Evolutionary conservation across 2,888 invertebrate genomes (phyloP).

Genomic region (Latheticus oryzae): DNA sequence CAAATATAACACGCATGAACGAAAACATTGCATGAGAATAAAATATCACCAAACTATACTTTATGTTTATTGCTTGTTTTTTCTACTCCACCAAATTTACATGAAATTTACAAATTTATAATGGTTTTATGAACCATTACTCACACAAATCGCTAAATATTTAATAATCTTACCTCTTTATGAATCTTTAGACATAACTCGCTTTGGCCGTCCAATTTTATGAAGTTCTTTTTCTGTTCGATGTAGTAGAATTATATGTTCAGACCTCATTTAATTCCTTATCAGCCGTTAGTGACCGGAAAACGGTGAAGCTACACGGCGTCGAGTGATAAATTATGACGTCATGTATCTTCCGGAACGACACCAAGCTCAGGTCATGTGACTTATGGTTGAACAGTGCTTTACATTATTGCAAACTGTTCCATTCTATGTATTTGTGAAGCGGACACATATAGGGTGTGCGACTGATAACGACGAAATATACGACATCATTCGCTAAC

Average conservation of each 20-base stretch:
- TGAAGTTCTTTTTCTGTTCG: no score
- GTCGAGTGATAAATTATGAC: slow-evolving; percentile 51
- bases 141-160: no score
- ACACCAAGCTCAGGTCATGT: slow-evolving; percentile 47
- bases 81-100: no score
- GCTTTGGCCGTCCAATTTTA: no score
- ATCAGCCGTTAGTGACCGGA: slow-evolving; percentile 45
- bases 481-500: slow-evolving; percentile 50
- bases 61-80: no score
- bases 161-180: no score
- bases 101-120: no score
- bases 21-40: neutral
- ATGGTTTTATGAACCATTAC: neutral
- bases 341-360: slow-evolving; percentile 53
- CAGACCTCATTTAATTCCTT: slow-evolving; percentile 11
- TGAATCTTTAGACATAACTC: no score
- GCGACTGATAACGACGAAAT: slow-evolving; percentile 48
- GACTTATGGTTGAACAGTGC: slow-evolving; percentile 51
- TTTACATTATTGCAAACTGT: slow-evolving; percentile 43
- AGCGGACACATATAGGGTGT: slow-evolving; percentile 29
- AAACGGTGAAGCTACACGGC: slow-evolving; percentile 39
- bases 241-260: no score
- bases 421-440: slow-evolving; percentile 26
- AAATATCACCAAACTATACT: no score
- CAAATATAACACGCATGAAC: neutral